Evolutionary conservation across 2,113 vertebrate species (phyloP), one percentile per base, ranked within the genome.

Genomic region (Amphiprion percula): DNA sequence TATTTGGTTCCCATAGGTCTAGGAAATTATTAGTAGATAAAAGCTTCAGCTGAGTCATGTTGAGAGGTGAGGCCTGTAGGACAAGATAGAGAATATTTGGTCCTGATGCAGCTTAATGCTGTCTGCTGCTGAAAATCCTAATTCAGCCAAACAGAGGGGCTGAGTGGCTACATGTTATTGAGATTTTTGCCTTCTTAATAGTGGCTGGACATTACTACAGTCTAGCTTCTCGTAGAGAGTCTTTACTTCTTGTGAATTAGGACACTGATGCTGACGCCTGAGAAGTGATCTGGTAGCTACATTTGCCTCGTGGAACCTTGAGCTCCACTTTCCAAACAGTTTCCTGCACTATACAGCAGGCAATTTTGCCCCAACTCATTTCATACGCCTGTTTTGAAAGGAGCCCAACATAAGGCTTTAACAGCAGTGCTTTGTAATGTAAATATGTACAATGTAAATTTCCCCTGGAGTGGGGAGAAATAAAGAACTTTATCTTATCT

Each of bases 1-100:
- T 60, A 0, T 71, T 80, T 65, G 59, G 60, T 54, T 87, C 87
- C 70, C 78, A 65, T 39, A 37, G 61, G 80, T 52, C 33, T 12
- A 23, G 59, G 55, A 74, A 84, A 73, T 75, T 82, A 24, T 77
- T 56, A 55, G 68, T 28, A 78, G 70, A 70, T 82, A 67, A 85
- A 83, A 86, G 67, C 76, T 67, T 41, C 26, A 87, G 84, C 81
- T 81, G 80, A 90, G 59, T 87, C 80, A 83, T 12, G 63, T 37
- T 30, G 72, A 52, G 72, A 52, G 63, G 15, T 52, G 64, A 79
- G 75, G 62, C 10, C 30, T 44, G 24, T 37, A 60, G 24, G 47
- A 58, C 5, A 19, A 23, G 19, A 37, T 14, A 8, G 33, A 59
- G 39, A 69, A 44, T 60, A 24, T 67, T 71, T 61, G 19, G 56